Evolutionary conservation across 1,140 invertebrate species (phyloP).

Genomic region (Ostrea edulis): DNA sequence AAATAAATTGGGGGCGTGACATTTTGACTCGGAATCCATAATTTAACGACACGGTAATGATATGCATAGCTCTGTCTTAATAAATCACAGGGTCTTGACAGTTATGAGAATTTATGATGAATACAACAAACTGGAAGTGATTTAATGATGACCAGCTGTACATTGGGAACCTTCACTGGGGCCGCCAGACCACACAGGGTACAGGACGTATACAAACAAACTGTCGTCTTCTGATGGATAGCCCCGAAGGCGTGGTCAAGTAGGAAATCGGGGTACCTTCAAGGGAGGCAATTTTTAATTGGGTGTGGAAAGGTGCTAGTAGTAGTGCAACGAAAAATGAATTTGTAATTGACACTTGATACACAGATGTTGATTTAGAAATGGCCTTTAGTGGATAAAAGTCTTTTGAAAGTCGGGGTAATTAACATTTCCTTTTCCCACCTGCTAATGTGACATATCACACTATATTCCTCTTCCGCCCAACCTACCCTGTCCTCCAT

Average conservation of each 20-base stretch:
- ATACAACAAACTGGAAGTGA: slow-evolving; percentile 38
- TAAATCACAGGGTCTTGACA: slow-evolving; percentile 31
- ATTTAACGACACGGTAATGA: slow-evolving; percentile 22
- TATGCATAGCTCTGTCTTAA: slow-evolving; percentile 7
- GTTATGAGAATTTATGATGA: slow-evolving; percentile 39
- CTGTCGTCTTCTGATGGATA: slow-evolving; percentile 27
- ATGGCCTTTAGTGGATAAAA: no score
- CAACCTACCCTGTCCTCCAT: not conserved
- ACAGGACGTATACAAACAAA: slow-evolving; percentile 11
- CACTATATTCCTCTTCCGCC: no score
- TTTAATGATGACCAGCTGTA: slow-evolving; percentile 38
- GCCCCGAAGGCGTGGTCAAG: slow-evolving; percentile 12
- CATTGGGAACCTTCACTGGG: slow-evolving; percentile 5
- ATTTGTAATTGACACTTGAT: no score
- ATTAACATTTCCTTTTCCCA: no score
- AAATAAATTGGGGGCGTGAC: slow-evolving; percentile 2
- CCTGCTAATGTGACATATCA: no score
- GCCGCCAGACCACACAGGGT: slow-evolving; percentile 31
- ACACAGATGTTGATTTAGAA: no score
- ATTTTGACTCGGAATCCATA: not conserved
- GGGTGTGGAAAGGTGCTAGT: no score
- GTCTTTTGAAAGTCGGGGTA: no score
- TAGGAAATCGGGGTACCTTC: not conserved
- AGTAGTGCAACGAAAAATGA: no score
- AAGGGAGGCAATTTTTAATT: not conserved